Percentiles rank a stretch among this genome's conserved stretches.
These are phyloP conservation scores for Sphenodon punctatus DNA, from an alignment of 2,797 vertebrate genomes.

Conservation along the genomic window DNA sequence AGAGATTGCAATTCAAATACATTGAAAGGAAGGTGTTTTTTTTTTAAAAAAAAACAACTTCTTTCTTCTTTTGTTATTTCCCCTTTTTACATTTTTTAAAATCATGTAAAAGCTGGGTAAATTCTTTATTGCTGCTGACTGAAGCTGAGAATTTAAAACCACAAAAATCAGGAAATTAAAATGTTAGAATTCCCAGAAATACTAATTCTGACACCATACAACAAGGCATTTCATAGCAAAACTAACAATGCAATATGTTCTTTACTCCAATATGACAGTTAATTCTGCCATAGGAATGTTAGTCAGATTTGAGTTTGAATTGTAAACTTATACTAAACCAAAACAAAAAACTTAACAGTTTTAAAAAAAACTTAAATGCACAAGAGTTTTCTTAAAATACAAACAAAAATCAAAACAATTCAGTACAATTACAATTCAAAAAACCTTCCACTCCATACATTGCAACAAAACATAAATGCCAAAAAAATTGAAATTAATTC, in stretches of 20 bases:
- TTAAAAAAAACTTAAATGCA: too few species aligned
- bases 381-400: too few species aligned
- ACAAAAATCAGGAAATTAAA: neutral
- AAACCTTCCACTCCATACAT: too few species aligned
- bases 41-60: too few species aligned
- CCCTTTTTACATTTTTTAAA: fast-evolving
- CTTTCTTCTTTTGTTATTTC: neutral
- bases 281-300: neutral
- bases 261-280: neutral
- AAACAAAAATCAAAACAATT: too few species aligned
- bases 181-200: neutral
- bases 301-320: neutral
- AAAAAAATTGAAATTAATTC: too few species aligned
- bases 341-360: too few species aligned
- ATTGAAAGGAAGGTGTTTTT: neutral
- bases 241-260: neutral
- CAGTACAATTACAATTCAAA: too few species aligned
- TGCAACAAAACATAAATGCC: too few species aligned
- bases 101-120: neutral
- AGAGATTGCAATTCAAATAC: too few species aligned
- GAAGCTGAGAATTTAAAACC: neutral
- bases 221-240: neutral
- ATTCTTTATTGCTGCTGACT: neutral
- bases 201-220: neutral
- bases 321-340: too few species aligned